Evolutionary conservation across 1,140 invertebrate species (phyloP), one percentile per base, ranked within the genome.

Genomic region (Papilio dardanus): DNA sequence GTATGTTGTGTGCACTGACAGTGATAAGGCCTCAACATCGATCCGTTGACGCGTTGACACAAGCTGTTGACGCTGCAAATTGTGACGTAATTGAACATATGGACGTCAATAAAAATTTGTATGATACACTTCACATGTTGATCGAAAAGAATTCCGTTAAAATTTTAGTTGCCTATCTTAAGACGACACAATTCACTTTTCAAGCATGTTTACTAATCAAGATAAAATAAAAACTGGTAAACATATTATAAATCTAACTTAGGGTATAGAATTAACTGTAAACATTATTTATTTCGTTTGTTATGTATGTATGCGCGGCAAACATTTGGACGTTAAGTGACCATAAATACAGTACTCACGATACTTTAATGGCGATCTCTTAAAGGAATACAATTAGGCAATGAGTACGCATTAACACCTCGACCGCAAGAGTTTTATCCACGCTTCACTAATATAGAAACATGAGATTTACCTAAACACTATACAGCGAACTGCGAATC

Each of bases 301-400:
- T 16, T 12, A 28, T 62, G 12, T 28, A 4, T 28, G 28, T 62
- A 12, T 28, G 12, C 54, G 24, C 54, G 24, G 42, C 68, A 71
- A 71, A 33, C 42, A 71, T 42, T 46, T 71, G 21, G 30, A 58
- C 46, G 71, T 33, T 91, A 90, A 89, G 86, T 88, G 83, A 80
- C 80, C 84, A 88, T 88, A 89, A 89, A 90, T 81, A 80, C 76
- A 75, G 54, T 58, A 74, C 79, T 81, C 79, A 86, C 82, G 79
- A 84, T 84, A 77, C 87, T 83, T 91, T 89, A 87, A 92, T 88
- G 87, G 84, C 87, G 79, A 80, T 84, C 88, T 89, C 84, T 85
- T 88, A 91, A 90, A 88, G 89, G 80, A 88, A 91, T 88, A 92
- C 90, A 91, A 92, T 92, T 92, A 92, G 86, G 89, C 89, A 92